Percentiles rank a stretch among this genome's conserved stretches.
phyloP scores from a whole-genome alignment of 2,888 invertebrate species.

The Synergus itoensis region DNA sequence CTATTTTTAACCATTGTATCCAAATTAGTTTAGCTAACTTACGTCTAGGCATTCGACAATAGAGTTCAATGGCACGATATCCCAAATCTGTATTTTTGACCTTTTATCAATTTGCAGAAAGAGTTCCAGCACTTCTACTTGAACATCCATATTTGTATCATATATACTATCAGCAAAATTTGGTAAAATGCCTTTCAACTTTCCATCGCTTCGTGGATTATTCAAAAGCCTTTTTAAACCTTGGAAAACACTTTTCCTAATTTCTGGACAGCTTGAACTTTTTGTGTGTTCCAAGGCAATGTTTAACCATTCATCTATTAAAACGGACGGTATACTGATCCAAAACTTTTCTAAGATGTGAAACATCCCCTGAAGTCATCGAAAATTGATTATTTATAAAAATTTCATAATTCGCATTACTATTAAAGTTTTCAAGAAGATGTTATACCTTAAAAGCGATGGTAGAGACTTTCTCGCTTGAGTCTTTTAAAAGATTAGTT shows the following conservation, averaged over 20 bases:
- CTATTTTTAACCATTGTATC: conserved; percentile 9
- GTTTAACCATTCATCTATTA: conserved; percentile 55
- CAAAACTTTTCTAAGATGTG: conserved; percentile 56
- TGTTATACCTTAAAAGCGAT: conserved; percentile 55
- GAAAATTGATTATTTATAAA: conserved; percentile 1
- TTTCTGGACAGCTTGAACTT: conserved; percentile 47
- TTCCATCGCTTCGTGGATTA: conserved; percentile 46
- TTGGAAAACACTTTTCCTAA: conserved; percentile 54
- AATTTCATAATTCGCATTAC: neutral
- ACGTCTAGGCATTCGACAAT: conserved; percentile 58
- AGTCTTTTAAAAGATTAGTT: conserved; percentile 56
- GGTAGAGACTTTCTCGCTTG: conserved; percentile 55
- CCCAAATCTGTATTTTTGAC: conserved; percentile 51
- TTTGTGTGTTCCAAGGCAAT: conserved; percentile 50
- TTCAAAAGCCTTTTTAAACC: conserved; percentile 54
- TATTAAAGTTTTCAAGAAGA: neutral
- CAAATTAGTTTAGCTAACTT: conserved; percentile 10
- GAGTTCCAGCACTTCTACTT: conserved; percentile 55
- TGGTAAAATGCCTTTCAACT: conserved; percentile 47
- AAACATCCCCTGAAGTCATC: conserved; percentile 52
- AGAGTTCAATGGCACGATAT: conserved; percentile 53
- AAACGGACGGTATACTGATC: conserved; percentile 49
- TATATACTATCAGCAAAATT: conserved; percentile 54
- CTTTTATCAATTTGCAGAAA: conserved; percentile 50
- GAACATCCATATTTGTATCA: conserved; percentile 51